Evolutionary conservation across 2,888 invertebrate genomes (phyloP).

Genomic region (Dicranocentrus wangi): DNA sequence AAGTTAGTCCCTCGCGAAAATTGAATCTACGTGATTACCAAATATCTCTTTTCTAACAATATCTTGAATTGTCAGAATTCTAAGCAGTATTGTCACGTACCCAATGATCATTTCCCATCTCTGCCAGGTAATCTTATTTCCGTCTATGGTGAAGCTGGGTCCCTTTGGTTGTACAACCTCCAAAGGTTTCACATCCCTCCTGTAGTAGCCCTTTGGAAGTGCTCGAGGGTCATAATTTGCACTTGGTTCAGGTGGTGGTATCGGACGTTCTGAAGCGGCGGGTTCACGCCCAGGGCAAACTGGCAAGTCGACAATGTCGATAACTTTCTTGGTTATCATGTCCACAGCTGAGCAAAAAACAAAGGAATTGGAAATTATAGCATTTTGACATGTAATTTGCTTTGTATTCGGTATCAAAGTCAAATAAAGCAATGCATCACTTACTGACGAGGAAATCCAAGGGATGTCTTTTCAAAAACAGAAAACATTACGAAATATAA

Average conservation of each 20-base stretch:
- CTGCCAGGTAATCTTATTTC: slow-evolving; percentile 69
- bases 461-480: slow-evolving; percentile 17
- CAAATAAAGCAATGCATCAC: no score
- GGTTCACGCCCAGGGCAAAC: slow-evolving; percentile 57
- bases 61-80: neutral
- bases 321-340: slow-evolving; percentile 59
- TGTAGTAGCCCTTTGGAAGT: slow-evolving; percentile 37
- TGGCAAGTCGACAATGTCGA: slow-evolving; percentile 68
- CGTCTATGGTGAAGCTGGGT: slow-evolving; percentile 68
- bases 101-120: slow-evolving; percentile 66
- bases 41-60: neutral
- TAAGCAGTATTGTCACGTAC: slow-evolving; percentile 19
- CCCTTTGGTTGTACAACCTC: slow-evolving; percentile 68
- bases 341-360: no score
- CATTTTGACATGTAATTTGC: no score
- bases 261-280: slow-evolving; percentile 17
- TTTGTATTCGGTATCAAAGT: no score
- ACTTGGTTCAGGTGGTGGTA: slow-evolving; percentile 38
- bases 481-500: neutral
- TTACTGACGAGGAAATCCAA: slow-evolving; percentile 47
- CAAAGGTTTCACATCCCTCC: slow-evolving; percentile 68
- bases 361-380: no score
- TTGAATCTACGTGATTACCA: slow-evolving; percentile 58
- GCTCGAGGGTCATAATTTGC: slow-evolving; percentile 69
- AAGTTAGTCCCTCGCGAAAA: slow-evolving; percentile 68